Base-by-base conservation (phyloP, 2,797 vertebrate species). In the Myripristis jacobus region DNA sequence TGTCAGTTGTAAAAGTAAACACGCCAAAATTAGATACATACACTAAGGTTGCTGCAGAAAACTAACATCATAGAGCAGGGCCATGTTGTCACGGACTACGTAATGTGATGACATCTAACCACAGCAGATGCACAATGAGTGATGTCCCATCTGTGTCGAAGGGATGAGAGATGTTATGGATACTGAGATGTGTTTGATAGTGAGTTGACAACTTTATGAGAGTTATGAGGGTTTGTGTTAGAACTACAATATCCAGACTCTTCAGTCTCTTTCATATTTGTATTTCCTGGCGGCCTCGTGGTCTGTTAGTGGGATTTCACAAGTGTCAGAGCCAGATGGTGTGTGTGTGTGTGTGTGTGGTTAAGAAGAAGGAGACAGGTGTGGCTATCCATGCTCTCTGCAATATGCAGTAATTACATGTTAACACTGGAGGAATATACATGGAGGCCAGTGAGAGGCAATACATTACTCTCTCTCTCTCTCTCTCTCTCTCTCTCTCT, bases 261-360 rank as follows among this genome's bases (percentile, higher is more conserved):
- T 34, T 70, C 65, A 36, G 53, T 60, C 48, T 6, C 19, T 79
- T 68, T 77, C 47, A 75, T 19, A 48, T 83, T 27, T 62, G 53
- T 74, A 65, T 81, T 82, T 85, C 74, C 62, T 63, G 7, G 18
- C 48, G 36, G 77, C 41, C 67, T 55, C 31, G 50, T 41, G 29
- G 56, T 75, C 70, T 79, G 55, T 75, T 70, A 21, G 43, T 75
- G 56, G 79, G 73, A 80, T 73, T 83, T 83, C 72, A 83, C 50
- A 70, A 80, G 65, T 77, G 54, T 73, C 76, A 77, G n/a, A 77
- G 57, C 69, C 84, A 87, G 81, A 77, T 86, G 79, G 76, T 71
- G 27, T 73, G 55, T 77, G 50, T 66, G 34, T 66, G 24, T 70
- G 31, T 61, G 58, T 19, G 41, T 19, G 51, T 47, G 41, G 60